Evolutionary conservation across 2,113 vertebrate genomes (phyloP).

Genomic region (Sitta europaea): DNA sequence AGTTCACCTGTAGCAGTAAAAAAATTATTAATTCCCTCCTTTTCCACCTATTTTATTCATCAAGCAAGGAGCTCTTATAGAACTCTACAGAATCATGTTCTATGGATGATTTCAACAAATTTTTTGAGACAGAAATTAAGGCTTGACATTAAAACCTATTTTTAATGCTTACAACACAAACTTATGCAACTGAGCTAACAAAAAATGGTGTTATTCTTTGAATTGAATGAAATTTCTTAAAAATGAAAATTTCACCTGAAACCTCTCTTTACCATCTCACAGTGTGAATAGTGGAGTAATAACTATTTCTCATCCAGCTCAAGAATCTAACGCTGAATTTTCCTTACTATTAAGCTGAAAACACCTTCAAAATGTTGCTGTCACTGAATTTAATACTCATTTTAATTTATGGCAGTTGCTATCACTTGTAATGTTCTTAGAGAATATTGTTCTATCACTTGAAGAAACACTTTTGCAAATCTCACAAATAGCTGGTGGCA

Average conservation of each 20-base stretch:
- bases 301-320: not conserved
- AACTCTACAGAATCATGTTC: not conserved
- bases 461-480: not conserved
- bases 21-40: not conserved
- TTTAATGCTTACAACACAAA: not conserved
- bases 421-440: not conserved
- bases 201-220: not conserved
- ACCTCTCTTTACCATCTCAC: not conserved
- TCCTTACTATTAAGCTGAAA: not conserved
- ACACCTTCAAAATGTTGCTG: not conserved
- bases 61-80: not conserved
- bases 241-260: not conserved
- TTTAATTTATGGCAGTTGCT: not conserved
- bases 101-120: not conserved
- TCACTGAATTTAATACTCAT: not conserved
- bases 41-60: not conserved
- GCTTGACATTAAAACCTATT: not conserved
- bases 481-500: not conserved
- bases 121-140: not conserved
- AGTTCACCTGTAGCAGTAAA: not conserved
- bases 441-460: not conserved
- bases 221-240: not conserved
- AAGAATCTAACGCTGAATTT: not conserved
- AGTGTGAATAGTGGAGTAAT: not conserved
- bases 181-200: rapidly evolving